Evolutionary conservation across 2,888 invertebrate species (phyloP).

Genomic region (Acrobasis consociella): DNA sequence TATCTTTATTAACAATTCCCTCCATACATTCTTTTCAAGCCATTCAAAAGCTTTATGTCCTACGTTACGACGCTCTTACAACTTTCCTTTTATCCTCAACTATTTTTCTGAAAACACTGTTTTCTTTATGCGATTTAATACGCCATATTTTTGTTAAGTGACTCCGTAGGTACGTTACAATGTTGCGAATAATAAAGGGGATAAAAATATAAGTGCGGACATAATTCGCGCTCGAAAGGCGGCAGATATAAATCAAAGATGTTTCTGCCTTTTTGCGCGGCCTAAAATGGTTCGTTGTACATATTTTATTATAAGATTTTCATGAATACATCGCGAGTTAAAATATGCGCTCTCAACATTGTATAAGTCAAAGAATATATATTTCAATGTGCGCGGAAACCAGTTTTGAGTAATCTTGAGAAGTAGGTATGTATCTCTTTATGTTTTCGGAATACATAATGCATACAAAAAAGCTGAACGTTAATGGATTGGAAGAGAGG

Average conservation of each 20-base stretch:
- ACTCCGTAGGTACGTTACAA: constrained; percentile 65
- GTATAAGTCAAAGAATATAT: constrained; percentile 42
- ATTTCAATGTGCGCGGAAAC: constrained; percentile 29
- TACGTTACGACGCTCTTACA: constrained; percentile 75
- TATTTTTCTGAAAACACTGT: constrained; percentile 79
- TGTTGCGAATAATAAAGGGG: constrained; percentile 71
- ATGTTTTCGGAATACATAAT: constrained; percentile 30
- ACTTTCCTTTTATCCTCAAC: constrained; percentile 76
- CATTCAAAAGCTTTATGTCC: constrained; percentile 78
- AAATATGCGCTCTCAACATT: constrained; percentile 53
- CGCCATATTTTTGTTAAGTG: constrained; percentile 78
- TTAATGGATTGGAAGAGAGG: constrained; percentile 63
- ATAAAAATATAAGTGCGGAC: constrained; percentile 68
- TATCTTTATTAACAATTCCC: constrained; percentile 81
- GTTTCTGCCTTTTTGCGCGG: constrained; percentile 60
- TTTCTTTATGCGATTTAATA: constrained; percentile 80
- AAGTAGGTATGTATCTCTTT: constrained; percentile 18
- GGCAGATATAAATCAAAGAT: constrained; percentile 73
- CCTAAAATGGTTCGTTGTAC: constrained; percentile 57
- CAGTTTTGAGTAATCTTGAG: constrained; percentile 35
- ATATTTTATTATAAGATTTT: constrained; percentile 64
- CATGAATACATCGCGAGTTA: constrained; percentile 58
- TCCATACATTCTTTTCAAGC: constrained; percentile 71
- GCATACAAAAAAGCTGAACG: constrained; percentile 41
- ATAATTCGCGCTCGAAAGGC: constrained; percentile 62